Evolutionary conservation across 1,140 invertebrate species (phyloP).

Genomic region (Acyrthosiphon pisum): DNA sequence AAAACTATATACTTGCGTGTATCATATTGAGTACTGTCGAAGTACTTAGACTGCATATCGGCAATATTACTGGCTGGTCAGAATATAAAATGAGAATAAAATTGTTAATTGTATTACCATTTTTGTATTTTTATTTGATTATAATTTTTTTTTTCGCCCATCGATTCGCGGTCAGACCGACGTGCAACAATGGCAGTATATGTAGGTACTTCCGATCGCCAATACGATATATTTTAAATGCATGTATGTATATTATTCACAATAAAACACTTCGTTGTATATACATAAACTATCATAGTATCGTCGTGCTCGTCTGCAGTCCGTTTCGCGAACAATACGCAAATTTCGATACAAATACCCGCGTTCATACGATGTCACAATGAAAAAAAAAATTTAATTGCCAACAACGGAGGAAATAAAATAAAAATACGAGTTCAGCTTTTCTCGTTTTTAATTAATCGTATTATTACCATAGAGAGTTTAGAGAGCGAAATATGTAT

Average conservation of each 20-base stretch:
- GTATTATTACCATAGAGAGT: constrained; percentile 25
- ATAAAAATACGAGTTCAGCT: neutral
- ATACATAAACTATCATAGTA: neutral
- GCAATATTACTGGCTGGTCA: too few species aligned
- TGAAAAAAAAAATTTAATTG: neutral
- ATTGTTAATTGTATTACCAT: too few species aligned
- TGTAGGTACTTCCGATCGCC: neutral
- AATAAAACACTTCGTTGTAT: neutral
- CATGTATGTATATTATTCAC: neutral
- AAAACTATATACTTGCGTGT: neutral
- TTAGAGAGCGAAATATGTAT: constrained; percentile 40
- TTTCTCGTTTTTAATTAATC: constrained; percentile 33
- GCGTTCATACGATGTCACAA: neutral
- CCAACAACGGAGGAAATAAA: neutral
- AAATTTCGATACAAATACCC: neutral
- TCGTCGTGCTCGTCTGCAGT: neutral
- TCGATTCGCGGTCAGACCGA: neutral
- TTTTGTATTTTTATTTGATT: neutral
- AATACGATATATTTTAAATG: neutral
- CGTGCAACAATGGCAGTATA: too few species aligned
- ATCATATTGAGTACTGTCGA: neutral
- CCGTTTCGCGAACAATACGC: neutral
- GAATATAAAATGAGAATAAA: too few species aligned
- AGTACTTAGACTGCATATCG: neutral
- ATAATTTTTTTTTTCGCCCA: neutral